These are phyloP conservation scores for Acrobasis suavella DNA, from an alignment of 2,888 invertebrate genomes.

Conservation along the genomic window DNA sequence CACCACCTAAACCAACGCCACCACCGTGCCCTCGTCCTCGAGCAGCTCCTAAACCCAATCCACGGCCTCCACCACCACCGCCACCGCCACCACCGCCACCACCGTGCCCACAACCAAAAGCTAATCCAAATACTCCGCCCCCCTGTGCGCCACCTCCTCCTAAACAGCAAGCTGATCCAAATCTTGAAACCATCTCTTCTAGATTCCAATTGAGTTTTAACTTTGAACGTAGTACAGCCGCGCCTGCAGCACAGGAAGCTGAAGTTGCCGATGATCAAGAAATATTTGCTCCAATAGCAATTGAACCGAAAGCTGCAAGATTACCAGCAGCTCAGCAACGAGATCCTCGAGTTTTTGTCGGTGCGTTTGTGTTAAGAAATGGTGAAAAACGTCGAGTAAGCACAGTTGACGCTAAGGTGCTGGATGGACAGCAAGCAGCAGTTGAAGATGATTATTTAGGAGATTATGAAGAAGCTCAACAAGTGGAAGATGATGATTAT, in stretches of 20 bases:
- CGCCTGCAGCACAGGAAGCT: constrained; percentile 42
- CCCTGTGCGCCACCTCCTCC: constrained; percentile 56
- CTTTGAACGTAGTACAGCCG: constrained; percentile 60
- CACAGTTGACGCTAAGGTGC: constrained; percentile 61
- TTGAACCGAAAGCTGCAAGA: constrained; percentile 65
- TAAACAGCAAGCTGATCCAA: constrained; percentile 50
- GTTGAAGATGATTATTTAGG: constrained; percentile 60
- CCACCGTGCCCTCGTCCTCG: constrained; percentile 62
- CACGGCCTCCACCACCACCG: constrained; percentile 45
- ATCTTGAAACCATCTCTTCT: constrained; percentile 63
- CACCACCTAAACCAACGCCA: constrained; percentile 49
- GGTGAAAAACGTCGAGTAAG: constrained; percentile 69
- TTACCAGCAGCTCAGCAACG: constrained; percentile 59
- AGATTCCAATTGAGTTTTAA: constrained; percentile 71
- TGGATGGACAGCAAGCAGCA: constrained; percentile 42
- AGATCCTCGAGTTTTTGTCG: constrained; percentile 69
- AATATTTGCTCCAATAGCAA: constrained; percentile 52
- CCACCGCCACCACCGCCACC: constrained; percentile 56
- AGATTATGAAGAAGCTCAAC: constrained; percentile 54
- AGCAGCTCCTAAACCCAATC: constrained; percentile 55
- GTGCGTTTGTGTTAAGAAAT: constrained; percentile 70
- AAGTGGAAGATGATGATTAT: constrained; percentile 62
- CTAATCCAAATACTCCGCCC: constrained; percentile 63
- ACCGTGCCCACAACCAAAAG: constrained; percentile 62
- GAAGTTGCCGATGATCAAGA: constrained; percentile 39